Base-by-base conservation (phyloP, 1,140 invertebrate species). In the Heliconius hermathena region DNA sequence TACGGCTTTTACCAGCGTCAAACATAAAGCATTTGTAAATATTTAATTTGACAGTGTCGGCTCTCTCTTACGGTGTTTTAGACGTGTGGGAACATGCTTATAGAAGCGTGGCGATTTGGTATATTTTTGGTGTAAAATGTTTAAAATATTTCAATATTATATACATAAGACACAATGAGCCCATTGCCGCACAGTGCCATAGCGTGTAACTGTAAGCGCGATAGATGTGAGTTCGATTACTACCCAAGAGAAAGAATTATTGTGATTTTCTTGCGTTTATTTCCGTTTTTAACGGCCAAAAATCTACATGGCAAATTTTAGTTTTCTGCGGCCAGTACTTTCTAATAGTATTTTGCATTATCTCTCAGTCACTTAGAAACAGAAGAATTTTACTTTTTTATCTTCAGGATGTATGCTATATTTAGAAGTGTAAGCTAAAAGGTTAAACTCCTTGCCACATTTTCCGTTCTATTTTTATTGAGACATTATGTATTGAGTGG, bases 1-100 rank as follows among this genome's bases (percentile, higher is more conserved):
- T 81, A 81, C 76, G 80, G 80, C 76, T 81, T 81, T 81, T 81
- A 81, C 76, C 80, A 54, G 76, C 26, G 60, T 66, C 80, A 81
- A 81, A 81, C 80, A 81, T 81, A 49, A 52, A 66, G 57, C 52
- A 75, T 36, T 36, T 57, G 49, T 74, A 74, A 81, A 81, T 78
- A 81, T 78, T 81, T 74, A 70, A 78, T 73, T 54, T 71, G 79
- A 80, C 79, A 81, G 66, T 81, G 79, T 73, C 79, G 80, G 80
- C 76, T 76, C 79, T 80, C 79, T 71, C 73, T 81, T 77, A 72
- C 73, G 72, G 76, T 57, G 74, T 66, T 71, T 66, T 29, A 66
- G 60, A 66, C 60, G 60, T 78, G 76, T 78, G 76, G 71, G 76
- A 78, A 73, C 76, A 78, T 76, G 60, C 71, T 66, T 29, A 66